Evolutionary conservation across 2,797 vertebrate genomes (phyloP).

Genomic region (Eidolon dupreanum): DNA sequence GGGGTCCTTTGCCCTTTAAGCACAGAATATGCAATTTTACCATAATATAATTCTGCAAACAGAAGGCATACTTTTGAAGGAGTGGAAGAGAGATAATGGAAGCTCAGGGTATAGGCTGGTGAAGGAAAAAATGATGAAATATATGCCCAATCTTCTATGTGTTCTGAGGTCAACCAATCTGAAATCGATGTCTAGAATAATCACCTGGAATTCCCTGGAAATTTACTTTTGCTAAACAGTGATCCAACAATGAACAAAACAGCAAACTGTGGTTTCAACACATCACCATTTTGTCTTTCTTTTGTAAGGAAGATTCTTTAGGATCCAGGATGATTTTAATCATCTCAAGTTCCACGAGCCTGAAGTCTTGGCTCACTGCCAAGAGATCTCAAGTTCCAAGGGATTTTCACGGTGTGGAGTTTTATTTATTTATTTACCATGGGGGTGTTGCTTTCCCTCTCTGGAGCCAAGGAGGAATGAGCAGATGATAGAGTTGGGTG

Average conservation of each 20-base stretch:
- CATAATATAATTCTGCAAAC: not conserved
- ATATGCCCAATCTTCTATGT: accelerated
- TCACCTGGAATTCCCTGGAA: constrained; percentile 25
- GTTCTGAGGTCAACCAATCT: not conserved
- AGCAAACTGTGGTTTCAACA: not conserved
- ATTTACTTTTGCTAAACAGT: not conserved
- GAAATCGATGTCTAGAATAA: not conserved
- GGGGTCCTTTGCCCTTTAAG: not conserved
- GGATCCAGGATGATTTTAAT: not conserved
- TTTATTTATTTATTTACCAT: constrained; percentile 72
- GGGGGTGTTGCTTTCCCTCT: constrained; percentile 41
- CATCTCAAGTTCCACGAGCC: not conserved
- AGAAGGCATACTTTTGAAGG: not conserved
- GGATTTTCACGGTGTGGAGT: constrained; percentile 52
- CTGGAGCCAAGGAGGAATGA: constrained; percentile 62
- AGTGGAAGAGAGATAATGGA: not conserved
- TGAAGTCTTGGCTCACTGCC: constrained; percentile 2
- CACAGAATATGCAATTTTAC: accelerated
- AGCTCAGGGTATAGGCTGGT: not conserved
- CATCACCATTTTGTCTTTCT: not conserved
- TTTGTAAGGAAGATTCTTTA: not conserved
- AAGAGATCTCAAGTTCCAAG: not conserved
- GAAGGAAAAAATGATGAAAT: not conserved
- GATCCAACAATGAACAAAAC: not conserved
- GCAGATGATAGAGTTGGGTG: constrained; percentile 86